Percentiles rank a stretch among this genome's conserved stretches.
Evolutionary conservation across 2,888 invertebrate genomes (phyloP).

Genomic region (Megaustenia siamemsis): DNA sequence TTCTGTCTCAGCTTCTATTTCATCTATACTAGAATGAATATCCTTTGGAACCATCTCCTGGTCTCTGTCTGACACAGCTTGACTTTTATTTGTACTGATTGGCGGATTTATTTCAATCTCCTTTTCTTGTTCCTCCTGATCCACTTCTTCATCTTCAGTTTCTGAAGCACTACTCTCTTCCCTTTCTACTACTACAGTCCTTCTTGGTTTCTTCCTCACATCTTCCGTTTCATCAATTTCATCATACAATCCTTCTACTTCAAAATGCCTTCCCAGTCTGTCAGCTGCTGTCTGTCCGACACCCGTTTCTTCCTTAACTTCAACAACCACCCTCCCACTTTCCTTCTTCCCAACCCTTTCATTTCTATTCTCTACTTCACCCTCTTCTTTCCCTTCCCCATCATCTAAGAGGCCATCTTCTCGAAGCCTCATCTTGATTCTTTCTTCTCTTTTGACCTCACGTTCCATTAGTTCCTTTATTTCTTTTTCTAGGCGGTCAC

Average conservation of each 20-base stretch:
- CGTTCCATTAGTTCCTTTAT: constrained; percentile 70
- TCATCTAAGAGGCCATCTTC: constrained; percentile 52
- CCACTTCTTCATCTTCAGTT: constrained; percentile 48
- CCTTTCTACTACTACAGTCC: constrained; percentile 40
- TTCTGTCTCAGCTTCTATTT: constrained; percentile 8
- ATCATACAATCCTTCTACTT: constrained; percentile 24
- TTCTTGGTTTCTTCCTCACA: constrained; percentile 52
- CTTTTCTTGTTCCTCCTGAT: constrained; percentile 32
- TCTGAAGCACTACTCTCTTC: constrained; percentile 48
- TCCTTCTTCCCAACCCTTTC: constrained; percentile 54
- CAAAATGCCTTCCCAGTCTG: background rate
- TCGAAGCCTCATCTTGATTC: constrained; percentile 56
- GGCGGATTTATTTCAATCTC: constrained; percentile 20
- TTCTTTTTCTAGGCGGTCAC: constrained; percentile 69
- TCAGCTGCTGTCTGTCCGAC: constrained; percentile 13
- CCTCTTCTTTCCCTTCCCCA: constrained; percentile 56
- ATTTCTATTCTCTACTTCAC: constrained; percentile 32
- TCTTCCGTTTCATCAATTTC: constrained; percentile 37
- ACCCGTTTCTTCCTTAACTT: constrained; percentile 32
- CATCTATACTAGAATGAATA: constrained; percentile 5
- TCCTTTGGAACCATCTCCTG: constrained; percentile 13
- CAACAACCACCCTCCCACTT: constrained; percentile 41
- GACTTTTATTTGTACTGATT: constrained; percentile 16
- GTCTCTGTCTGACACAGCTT: background rate
- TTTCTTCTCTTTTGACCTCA: constrained; percentile 59